Percentiles rank a stretch among this genome's conserved stretches.
These are phyloP conservation scores for Xerus rutilus DNA, from an alignment of 2,797 vertebrate species.

Conservation along the genomic window DNA sequence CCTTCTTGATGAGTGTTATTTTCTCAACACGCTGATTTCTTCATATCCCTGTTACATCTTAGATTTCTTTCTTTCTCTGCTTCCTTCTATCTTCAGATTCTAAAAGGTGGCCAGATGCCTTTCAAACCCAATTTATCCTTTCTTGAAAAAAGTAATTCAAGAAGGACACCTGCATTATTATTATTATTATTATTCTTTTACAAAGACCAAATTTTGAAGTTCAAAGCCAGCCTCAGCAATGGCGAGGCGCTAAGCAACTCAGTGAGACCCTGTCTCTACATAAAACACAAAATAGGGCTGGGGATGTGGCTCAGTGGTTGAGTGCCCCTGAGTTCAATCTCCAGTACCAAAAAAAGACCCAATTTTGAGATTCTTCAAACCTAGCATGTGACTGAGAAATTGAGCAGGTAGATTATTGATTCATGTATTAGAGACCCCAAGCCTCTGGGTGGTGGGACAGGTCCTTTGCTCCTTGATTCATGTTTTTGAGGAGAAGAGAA, in stretches of 20 bases:
- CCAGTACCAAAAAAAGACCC: neutral
- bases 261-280: too few species aligned
- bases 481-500: neutral
- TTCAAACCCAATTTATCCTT: neutral
- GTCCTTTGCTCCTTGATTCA: neutral
- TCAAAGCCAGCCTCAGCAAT: too few species aligned
- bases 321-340: too few species aligned
- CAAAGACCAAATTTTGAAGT: neutral
- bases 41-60: neutral
- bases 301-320: too few species aligned
- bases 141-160: neutral
- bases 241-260: too few species aligned
- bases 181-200: conserved; percentile 30
- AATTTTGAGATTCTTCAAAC: neutral
- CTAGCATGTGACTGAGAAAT: neutral
- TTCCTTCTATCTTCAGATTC: neutral
- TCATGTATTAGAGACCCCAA: too few species aligned
- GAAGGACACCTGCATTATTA: neutral
- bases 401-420: neutral
- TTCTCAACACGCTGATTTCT: neutral
- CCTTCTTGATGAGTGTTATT: neutral
- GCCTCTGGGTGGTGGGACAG: neutral
- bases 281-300: too few species aligned
- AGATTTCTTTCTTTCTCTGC: neutral
- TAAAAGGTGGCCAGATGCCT: neutral